Evolutionary conservation across 2,888 invertebrate genomes (phyloP), one percentile per base, ranked within the genome.

Genomic region (Chymomyza amoena): DNA sequence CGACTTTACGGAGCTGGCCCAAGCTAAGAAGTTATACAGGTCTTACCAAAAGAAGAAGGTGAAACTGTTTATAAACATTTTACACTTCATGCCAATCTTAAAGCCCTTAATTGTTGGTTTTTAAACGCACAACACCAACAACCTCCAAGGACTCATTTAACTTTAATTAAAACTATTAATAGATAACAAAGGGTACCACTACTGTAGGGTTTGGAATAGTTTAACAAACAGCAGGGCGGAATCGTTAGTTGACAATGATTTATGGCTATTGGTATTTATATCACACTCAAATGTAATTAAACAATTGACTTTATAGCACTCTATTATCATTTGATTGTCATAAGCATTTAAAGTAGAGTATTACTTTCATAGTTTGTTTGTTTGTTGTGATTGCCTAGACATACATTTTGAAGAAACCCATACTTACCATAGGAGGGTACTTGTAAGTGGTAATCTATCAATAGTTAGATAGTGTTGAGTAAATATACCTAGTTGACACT

Each of bases 261-360:
- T 45, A 45, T 45, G 39, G 4, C 39, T 45, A 45, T 45, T 45
- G 39, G 39, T 45, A 45, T 45, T 45, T 45, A 45, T 45, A 45
- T 13, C 39, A 45, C 39, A 45, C 39, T 45, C 39, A 13, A 45
- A 45, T 45, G 39, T 45, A 45, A 45, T 45, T 45, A 45, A 45
- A 45, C 39, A 45, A 45, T 45, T 20, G 10, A 51, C n/a, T 18
- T 57, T 51, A 25, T 18, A 5, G 54, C 54, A 54, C 6, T 20
- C 9, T 54, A 54, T 54, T 20, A 54, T 16, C 54, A 32, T 51
- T 39, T 4, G 10, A 64, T 67, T 56, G 15, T 28, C n/a, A 25
- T 28, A 59, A 67, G 67, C 59, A 16, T 45, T 36, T 15, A 7
- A 18, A 61, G 15, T 20, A 25, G 45, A 45, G 6, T 54, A 67